phyloP scores from a whole-genome alignment of 2,888 invertebrate genomes.

The Tolmerus cingulatus region DNA sequence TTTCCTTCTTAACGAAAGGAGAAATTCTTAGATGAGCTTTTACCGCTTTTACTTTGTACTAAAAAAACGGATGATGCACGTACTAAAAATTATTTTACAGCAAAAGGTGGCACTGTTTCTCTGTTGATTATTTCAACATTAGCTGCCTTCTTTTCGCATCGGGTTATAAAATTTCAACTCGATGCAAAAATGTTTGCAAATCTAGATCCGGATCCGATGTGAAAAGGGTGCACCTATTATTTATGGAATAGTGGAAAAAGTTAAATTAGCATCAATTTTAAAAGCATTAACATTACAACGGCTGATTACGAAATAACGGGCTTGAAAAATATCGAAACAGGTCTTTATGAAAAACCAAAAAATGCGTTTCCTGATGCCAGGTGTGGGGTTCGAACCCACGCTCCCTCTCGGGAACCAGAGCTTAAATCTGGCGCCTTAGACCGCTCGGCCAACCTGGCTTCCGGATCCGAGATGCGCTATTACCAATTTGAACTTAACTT shows the following conservation, averaged over 20 bases:
- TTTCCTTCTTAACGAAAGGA: not conserved
- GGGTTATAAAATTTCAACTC: too few species aligned
- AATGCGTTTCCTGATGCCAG: slow-evolving; percentile 61
- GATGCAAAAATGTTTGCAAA: too few species aligned
- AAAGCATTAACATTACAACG: too few species aligned
- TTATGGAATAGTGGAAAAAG: too few species aligned
- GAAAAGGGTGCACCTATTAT: too few species aligned
- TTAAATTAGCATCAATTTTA: too few species aligned
- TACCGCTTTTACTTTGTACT: not conserved
- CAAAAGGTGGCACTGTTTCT: not conserved
- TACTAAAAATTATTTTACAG: not conserved
- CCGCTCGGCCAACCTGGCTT: slow-evolving; percentile 78
- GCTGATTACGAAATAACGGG: too few species aligned
- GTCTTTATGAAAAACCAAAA: too few species aligned
- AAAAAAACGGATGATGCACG: not conserved
- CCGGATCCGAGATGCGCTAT: not conserved
- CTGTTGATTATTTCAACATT: too few species aligned
- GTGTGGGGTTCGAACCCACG: slow-evolving; percentile 87
- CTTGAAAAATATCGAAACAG: too few species aligned
- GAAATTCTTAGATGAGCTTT: not conserved
- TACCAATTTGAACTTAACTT: not conserved
- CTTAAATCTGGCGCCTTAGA: slow-evolving; percentile 87
- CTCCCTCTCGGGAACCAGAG: slow-evolving; percentile 82
- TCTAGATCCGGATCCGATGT: too few species aligned
- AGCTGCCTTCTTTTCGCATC: too few species aligned